Evolutionary conservation across 1,140 invertebrate species (phyloP).

Genomic region (Orius laevigatus): DNA sequence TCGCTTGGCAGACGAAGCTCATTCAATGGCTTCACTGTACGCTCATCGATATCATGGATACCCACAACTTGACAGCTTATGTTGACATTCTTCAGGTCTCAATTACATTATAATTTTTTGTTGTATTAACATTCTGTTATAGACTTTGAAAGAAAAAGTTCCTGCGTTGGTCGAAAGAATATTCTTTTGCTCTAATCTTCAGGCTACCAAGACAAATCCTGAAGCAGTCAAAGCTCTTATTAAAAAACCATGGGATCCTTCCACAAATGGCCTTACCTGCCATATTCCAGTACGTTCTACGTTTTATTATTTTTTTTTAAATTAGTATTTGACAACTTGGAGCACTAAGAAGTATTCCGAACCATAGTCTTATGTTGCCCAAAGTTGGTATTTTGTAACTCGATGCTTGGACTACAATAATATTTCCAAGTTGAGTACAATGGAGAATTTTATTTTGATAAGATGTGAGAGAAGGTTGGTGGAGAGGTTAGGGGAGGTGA

Average conservation of each 20-base stretch:
- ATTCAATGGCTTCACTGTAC: slow-evolving; percentile 64
- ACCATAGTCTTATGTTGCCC: too few species aligned
- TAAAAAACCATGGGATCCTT: slow-evolving; percentile 64
- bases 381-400: too few species aligned
- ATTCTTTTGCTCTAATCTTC: slow-evolving; percentile 34
- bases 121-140: slow-evolving; percentile 22
- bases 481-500: too few species aligned
- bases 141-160: slow-evolving; percentile 56
- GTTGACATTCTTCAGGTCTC: slow-evolving; percentile 52
- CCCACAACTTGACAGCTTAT: slow-evolving; percentile 53
- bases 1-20: slow-evolving; percentile 50
- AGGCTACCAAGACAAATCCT: slow-evolving; percentile 29
- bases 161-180: slow-evolving; percentile 64
- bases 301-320: too few species aligned
- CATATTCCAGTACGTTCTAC: slow-evolving; percentile 39
- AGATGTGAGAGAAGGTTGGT: too few species aligned
- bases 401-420: too few species aligned
- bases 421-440: too few species aligned
- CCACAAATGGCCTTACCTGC: slow-evolving; percentile 33
- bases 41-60: slow-evolving; percentile 50
- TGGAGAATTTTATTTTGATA: too few species aligned
- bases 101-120: slow-evolving; percentile 4
- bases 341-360: too few species aligned
- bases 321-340: too few species aligned
- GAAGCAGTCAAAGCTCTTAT: slow-evolving; percentile 47